phyloP scores from a whole-genome alignment of 2,797 vertebrate genomes.

The Parambassis ranga region DNA sequence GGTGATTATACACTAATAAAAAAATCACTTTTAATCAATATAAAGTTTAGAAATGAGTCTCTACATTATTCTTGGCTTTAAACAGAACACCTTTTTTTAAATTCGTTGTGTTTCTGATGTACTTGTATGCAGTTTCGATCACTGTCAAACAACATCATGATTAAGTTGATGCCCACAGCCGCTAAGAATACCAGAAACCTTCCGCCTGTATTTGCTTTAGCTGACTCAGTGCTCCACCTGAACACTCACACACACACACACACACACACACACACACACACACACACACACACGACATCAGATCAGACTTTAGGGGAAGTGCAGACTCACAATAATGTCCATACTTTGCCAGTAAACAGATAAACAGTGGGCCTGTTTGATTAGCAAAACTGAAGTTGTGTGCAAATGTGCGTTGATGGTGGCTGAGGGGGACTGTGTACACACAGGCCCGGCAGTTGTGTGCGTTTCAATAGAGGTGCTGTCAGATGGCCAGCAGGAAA shows the following conservation, averaged over 20 bases:
- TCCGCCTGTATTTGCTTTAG: not conserved
- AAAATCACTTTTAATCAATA: too few species aligned
- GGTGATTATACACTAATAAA: too few species aligned
- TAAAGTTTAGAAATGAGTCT: too few species aligned
- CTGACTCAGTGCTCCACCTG: not conserved
- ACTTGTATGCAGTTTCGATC: too few species aligned
- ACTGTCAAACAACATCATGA: not conserved
- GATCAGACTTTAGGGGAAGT: constrained; percentile 23
- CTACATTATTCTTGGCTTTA: not conserved
- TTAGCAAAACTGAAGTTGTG: constrained; percentile 44
- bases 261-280: too few species aligned
- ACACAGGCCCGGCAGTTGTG: constrained; percentile 59
- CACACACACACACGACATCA: constrained; percentile 6
- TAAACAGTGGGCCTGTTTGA: constrained; percentile 57
- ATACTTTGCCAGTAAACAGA: constrained; percentile 57
- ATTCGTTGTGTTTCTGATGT: too few species aligned
- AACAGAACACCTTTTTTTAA: not conserved
- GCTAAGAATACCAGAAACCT: not conserved
- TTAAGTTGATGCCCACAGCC: not conserved
- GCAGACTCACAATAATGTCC: constrained; percentile 31
- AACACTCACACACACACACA: not conserved
- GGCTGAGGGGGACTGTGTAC: constrained; percentile 62
- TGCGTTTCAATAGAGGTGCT: constrained; percentile 76
- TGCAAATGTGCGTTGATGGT: constrained; percentile 18
- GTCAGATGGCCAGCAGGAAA: constrained; percentile 75